A percentile compares a stretch with the other conserved stretches of the same genome.
Evolutionary conservation across 30 jellyfish, hydroid and myxozoan species (phyloP).

Genomic region (Aurelia sp.): DNA sequence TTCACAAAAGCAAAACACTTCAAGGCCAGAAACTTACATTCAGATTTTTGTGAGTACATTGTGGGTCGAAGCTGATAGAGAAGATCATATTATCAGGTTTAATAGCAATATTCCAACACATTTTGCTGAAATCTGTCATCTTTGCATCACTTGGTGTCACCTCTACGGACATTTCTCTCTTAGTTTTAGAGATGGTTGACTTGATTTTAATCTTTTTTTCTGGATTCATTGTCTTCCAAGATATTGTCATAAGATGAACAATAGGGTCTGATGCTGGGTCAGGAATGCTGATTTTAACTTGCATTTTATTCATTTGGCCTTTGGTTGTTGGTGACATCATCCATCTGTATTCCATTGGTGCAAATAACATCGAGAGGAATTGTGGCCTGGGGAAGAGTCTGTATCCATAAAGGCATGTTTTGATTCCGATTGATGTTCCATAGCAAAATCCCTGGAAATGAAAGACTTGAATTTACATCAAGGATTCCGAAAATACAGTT

Average conservation of each 20-base stretch:
- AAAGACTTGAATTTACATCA: no score
- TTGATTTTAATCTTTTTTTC: conserved; percentile 6
- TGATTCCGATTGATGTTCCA: conserved; percentile 30
- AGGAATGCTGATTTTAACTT: conserved; percentile 18
- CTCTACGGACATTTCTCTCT: not conserved
- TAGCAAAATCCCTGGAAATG: conserved; percentile 42
- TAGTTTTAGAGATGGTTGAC: not conserved
- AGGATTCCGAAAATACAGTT: no score
- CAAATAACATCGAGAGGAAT: conserved; percentile 26
- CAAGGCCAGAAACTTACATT: no score
- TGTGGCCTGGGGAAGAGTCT: conserved; percentile 30
- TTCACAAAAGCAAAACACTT: no score
- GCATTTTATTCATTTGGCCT: not conserved
- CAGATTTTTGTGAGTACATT: conserved; percentile 15
- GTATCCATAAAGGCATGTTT: conserved; percentile 48
- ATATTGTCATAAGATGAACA: not conserved
- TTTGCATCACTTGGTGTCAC: conserved; percentile 8
- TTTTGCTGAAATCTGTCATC: conserved; percentile 11
- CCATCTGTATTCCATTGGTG: conserved; percentile 67
- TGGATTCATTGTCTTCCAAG: not conserved
- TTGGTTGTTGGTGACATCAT: conserved; percentile 21
- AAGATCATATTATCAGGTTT: not conserved
- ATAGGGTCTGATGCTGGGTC: not conserved
- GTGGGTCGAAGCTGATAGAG: conserved; percentile 36
- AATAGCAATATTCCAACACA: conserved; percentile 13